Conservation (phyloP, 2,113 vertebrate genomes). For the Rhabdornis inornatus region DNA sequence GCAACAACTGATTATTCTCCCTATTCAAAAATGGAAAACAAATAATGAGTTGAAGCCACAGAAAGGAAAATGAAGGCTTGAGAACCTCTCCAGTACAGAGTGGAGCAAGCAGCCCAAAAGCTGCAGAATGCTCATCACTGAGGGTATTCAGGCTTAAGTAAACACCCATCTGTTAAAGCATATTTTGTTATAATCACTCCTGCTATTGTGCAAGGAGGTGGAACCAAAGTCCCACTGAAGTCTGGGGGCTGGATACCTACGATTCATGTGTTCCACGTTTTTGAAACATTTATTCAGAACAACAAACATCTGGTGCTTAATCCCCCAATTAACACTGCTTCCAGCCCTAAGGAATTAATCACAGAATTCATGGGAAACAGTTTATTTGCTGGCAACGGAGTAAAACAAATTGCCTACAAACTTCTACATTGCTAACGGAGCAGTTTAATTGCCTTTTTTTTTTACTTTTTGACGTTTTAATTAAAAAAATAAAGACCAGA, state of each 20-base stretch:
- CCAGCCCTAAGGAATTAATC: slow-evolving; percentile 36
- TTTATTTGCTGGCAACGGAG: slow-evolving; percentile 9
- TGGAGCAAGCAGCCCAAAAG: background rate
- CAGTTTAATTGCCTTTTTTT: background rate
- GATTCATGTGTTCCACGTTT: background rate
- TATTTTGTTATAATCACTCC: background rate
- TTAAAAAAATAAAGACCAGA: background rate
- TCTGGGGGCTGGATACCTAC: background rate
- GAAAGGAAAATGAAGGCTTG: background rate
- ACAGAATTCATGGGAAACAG: background rate
- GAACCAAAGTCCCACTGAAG: background rate
- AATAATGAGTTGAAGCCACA: background rate
- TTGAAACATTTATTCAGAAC: background rate
- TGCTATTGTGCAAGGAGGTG: background rate
- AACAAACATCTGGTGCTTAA: slow-evolving; percentile 59
- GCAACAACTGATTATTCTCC: background rate
- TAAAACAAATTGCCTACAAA: slow-evolving; percentile 37
- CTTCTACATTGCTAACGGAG: background rate
- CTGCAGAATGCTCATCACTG: background rate
- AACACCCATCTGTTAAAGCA: slow-evolving; percentile 12
- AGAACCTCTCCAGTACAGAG: background rate
- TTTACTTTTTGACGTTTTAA: background rate
- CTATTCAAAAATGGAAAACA: background rate
- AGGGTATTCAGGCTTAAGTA: slow-evolving; percentile 7
- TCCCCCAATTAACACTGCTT: slow-evolving; percentile 37